phyloP scores from a whole-genome alignment of 2,797 vertebrate genomes.

The Bovichtus diacanthus region DNA sequence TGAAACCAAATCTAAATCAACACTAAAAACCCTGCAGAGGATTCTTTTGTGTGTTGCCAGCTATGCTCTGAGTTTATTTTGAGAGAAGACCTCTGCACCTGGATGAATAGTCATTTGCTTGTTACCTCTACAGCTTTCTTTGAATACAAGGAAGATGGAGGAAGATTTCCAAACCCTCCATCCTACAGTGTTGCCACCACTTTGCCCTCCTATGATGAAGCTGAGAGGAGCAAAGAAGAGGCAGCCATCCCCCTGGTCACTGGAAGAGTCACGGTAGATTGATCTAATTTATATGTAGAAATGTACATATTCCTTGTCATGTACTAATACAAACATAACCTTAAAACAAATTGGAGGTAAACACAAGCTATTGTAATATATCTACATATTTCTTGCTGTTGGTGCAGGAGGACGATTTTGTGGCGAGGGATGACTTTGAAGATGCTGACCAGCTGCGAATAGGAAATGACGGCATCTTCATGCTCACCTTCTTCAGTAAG shows the following conservation, averaged over 20 bases:
- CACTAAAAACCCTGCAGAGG: neutral
- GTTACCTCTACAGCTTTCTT: constrained; percentile 87
- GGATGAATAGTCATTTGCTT: neutral
- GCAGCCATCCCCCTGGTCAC: constrained; percentile 93
- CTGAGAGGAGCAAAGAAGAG: constrained; percentile 94
- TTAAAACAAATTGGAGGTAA: neutral
- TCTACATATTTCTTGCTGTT: neutral
- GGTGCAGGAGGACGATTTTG: constrained; percentile 95
- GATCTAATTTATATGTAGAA: neutral
- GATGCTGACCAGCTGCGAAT: constrained; percentile 98
- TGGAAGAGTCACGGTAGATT: constrained; percentile 87
- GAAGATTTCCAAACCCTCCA: constrained; percentile 93
- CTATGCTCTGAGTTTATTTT: neutral
- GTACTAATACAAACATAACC: neutral
- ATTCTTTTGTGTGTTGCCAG: neutral
- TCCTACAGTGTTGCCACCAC: constrained; percentile 97
- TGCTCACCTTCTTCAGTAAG: constrained; percentile 99
- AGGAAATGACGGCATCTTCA: constrained; percentile 99
- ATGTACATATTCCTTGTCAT: neutral
- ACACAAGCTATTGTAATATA: neutral
- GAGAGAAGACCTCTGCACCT: neutral
- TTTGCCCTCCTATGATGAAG: constrained; percentile 96
- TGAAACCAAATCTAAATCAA: neutral
- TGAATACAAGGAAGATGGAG: constrained; percentile 95
- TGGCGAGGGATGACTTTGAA: constrained; percentile 94